Conservation (phyloP, 1,140 invertebrate genomes). For the Chironomus tepperi region DNA sequence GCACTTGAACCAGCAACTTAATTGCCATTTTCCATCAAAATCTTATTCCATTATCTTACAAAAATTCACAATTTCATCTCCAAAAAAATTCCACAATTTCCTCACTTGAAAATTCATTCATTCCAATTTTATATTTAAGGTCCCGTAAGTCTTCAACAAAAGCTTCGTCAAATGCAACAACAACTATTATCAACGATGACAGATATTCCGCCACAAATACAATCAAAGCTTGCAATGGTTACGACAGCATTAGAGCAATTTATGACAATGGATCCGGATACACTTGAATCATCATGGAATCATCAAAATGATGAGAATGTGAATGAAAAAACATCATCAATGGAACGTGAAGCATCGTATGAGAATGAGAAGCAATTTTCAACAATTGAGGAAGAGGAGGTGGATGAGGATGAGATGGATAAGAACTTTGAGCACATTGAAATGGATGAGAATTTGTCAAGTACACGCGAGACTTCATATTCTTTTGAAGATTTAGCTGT, state of each 20-base stretch:
- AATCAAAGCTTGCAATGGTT: conserved; percentile 16
- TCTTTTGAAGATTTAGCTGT: conserved; percentile 13
- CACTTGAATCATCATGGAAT: conserved; percentile 17
- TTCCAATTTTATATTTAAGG: not conserved
- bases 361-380: conserved; percentile 16
- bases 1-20: not conserved
- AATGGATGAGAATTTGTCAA: not conserved
- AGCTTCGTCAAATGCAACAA: not conserved
- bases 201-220: not conserved
- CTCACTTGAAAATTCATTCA: not conserved
- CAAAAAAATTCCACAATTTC: not conserved
- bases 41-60: not conserved
- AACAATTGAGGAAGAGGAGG: conserved; percentile 1
- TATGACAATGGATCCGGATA: conserved; percentile 10
- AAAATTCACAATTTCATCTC: not conserved
- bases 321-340: not conserved
- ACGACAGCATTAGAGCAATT: conserved; percentile 19
- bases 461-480: not conserved
- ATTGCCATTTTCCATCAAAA: not conserved
- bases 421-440: not conserved
- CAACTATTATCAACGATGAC: not conserved
- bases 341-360: not conserved
- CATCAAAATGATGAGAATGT: not conserved
- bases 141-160: not conserved
- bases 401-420: not conserved